Base-by-base conservation (phyloP, 2,888 invertebrate genomes). In the Euzophera pinguis region DNA sequence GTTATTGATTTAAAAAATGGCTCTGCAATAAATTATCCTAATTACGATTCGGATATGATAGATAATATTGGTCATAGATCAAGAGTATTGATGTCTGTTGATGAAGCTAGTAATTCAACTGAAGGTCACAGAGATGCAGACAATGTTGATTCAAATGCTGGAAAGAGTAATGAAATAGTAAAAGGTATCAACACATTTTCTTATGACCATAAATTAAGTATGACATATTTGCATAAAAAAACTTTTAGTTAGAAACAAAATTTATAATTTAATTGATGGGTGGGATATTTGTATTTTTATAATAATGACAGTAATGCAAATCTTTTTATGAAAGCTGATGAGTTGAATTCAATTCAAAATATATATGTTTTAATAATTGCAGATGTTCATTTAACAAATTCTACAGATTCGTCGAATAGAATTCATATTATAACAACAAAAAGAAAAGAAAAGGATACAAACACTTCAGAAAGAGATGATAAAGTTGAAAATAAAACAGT, bases 21-120 rank as follows among this genome's bases (percentile, higher is more conserved):
- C 3, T 37, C 53, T 5, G 59, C 67, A 0, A 13, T 63, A 1
- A 29, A 49, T 0, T 71, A 71, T 50, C 75, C 78, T 1, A 38
- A 60, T 7, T 78, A 78, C 39, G 76, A 78, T 52, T 59, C 72
- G 0, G 78, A 80, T 8, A 75, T 77, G 67, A 63, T 78, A 10
- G 75, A 78, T 1, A 82, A 82, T 35, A 76, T 79, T 7, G 75
- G 73, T 0, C 75, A 80, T 37, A 74, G 75, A 58, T 84, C 86
- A 0, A 75, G 87, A 59, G 71, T 73, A 0, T 57, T 87, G 0
- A 54, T 87, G 42, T 71, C 82, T 1, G 12, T 81, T 4, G 61
- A 70, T 34, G 63, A 68, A 10, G 35, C 12, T 1, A 64, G 62
- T 17, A 48, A 48, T 16, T 9, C 12, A 9, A 27, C 22, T 38